A percentile compares a stretch with the other conserved stretches of the same genome.
Conservation (phyloP, 2,888 invertebrate species). For the Pammene fasciana region DNA sequence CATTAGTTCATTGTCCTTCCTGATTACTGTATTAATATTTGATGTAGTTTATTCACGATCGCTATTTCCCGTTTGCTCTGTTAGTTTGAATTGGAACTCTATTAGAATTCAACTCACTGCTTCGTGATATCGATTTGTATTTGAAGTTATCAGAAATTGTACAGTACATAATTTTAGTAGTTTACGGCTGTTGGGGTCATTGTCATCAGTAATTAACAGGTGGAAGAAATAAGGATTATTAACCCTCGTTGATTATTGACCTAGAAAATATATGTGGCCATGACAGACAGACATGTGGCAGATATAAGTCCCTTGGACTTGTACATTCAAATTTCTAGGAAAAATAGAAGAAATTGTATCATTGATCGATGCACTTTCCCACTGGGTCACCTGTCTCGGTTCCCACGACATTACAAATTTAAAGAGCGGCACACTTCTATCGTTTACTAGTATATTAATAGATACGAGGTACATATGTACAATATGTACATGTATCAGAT, state of each 20-base stretch:
- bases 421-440: slow-evolving; percentile 10
- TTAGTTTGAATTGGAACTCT: neutral
- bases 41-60: slow-evolving; percentile 14
- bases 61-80: neutral
- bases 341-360: neutral
- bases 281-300: too few relatives aligned
- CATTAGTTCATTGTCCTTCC: slow-evolving; percentile 30
- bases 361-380: slow-evolving; percentile 8
- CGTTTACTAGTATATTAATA: neutral
- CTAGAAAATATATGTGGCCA: slow-evolving; percentile 1
- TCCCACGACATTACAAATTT: slow-evolving; percentile 30
- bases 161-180: neutral
- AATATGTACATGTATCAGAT: neutral
- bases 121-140: slow-evolving; percentile 8
- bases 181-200: neutral
- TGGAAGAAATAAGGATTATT: neutral
- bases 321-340: slow-evolving; percentile 1
- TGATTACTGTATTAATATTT: slow-evolving; percentile 24
- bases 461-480: too few relatives aligned
- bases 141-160: neutral
- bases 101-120: neutral
- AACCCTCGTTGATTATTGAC: neutral
- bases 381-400: slow-evolving; percentile 4
- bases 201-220: neutral
- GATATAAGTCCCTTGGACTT: slow-evolving; percentile 5